Percentiles rank a stretch among this genome's conserved stretches.
Evolutionary conservation across 2,888 invertebrate genomes (phyloP).

Genomic region (Bembecia ichneumoniformis): DNA sequence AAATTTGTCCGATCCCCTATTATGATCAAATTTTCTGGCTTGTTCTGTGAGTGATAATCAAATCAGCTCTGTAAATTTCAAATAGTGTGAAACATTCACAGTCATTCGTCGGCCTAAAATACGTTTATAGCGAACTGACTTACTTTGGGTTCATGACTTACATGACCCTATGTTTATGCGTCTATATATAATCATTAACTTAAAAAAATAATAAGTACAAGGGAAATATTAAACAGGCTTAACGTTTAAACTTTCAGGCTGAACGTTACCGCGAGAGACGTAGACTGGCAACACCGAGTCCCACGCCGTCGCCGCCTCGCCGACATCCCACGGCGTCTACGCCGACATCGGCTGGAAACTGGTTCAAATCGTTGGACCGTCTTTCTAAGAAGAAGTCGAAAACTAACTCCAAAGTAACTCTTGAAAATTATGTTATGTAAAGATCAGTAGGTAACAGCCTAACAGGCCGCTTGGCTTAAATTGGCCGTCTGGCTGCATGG

Average conservation of each 20-base stretch:
- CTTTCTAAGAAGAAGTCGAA: constrained; percentile 77
- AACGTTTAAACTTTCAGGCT: constrained; percentile 32
- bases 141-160: background rate
- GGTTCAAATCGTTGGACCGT: constrained; percentile 86
- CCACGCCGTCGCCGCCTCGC: constrained; percentile 77
- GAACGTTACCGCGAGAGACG: constrained; percentile 80
- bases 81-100: too few species aligned
- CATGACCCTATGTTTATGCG: too few species aligned
- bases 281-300: constrained; percentile 82
- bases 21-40: too few species aligned
- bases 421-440: background rate
- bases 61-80: too few species aligned
- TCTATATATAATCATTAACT: background rate
- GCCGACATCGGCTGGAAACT: constrained; percentile 71
- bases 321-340: constrained; percentile 57
- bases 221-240: background rate
- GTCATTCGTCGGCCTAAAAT: too few species aligned
- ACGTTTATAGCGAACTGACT: background rate
- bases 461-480: too few species aligned
- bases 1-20: too few species aligned
- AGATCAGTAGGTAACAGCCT: too few species aligned
- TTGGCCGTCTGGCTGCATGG: too few species aligned
- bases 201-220: background rate
- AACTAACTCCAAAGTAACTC: constrained; percentile 56
- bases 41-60: background rate